Conservation (phyloP, 2,797 vertebrate genomes). For the Acestrorhynchus altus region DNA sequence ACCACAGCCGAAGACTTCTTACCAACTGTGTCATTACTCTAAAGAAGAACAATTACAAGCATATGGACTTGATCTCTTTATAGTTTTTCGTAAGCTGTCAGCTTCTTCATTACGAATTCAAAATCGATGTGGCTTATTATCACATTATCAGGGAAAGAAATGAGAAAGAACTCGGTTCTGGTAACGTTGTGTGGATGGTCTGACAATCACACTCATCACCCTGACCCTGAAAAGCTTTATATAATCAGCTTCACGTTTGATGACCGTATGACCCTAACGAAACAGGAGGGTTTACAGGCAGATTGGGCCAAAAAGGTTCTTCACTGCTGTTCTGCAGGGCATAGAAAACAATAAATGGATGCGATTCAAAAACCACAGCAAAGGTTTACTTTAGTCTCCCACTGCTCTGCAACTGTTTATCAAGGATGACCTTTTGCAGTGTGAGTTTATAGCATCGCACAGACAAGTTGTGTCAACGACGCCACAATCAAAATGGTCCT, state of each 20-base stretch:
- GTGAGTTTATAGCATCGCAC: too few species aligned
- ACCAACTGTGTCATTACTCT: constrained; percentile 62
- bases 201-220: too few species aligned
- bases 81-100: constrained; percentile 64
- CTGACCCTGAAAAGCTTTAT: background rate
- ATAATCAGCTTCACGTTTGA: background rate
- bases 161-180: background rate
- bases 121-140: too few species aligned
- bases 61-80: constrained; percentile 73
- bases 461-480: too few species aligned
- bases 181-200: too few species aligned
- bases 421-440: too few species aligned
- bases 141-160: constrained; percentile 60
- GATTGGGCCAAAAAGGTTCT: too few species aligned
- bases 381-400: too few species aligned
- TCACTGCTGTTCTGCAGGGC: background rate
- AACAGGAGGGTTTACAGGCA: background rate
- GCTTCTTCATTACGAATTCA: too few species aligned
- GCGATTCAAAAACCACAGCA: background rate
- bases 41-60: constrained; percentile 68
- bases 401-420: too few species aligned
- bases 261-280: background rate
- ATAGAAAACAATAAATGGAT: background rate
- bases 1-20: constrained; percentile 54
- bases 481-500: too few species aligned